Evolutionary conservation across 2,113 vertebrate species (phyloP), one percentile per base, ranked within the genome.

Genomic region (Grammomys dolichurus): DNA sequence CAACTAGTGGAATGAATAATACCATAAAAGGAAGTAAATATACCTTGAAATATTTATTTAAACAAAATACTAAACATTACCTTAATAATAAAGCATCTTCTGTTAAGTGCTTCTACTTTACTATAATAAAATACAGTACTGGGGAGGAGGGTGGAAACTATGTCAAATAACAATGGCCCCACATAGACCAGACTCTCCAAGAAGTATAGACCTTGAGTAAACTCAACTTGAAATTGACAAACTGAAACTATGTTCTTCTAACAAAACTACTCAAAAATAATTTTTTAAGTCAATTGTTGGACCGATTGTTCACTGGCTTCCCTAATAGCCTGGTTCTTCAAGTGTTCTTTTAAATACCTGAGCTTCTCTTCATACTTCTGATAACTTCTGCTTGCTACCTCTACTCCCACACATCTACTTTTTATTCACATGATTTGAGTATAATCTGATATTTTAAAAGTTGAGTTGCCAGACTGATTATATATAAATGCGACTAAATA

Each of bases 11-110:
- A 1, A 40, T 54, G 1, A n/a, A 46, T n/a, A 93, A 96, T 10
- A 48, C 6, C 60, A 7, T 86, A 75, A 89, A 93, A 36, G 2
- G 7, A 95, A 95, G 48, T 58, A 91, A 78, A 51, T 31, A 86
- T 40, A 95, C 20, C 90, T 91, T 77, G 19, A 95, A 93, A 67
- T 87, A 26, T 36, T 56, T 87, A 43, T 78, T 70, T 84, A 76
- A 96, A 95, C 36, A 97, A 94, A 86, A 70, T 78, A 70, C 14
- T 77, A 54, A 40, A 65, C 58, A 43, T 90, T 92, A 80, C 40
- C 54, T 90, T 95, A 93, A 69, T 33, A 46, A 28, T 80, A 77
- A 77, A 95, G 85, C 20, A 51, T 90, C 67, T 73, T 89, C 36
- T 70, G 16, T 63, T 87, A 80, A 90, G n/a, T 63, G 36, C 87